Evolutionary conservation across 1,140 invertebrate genomes (phyloP).

Genomic region (Pseudomyrmex concolor): DNA sequence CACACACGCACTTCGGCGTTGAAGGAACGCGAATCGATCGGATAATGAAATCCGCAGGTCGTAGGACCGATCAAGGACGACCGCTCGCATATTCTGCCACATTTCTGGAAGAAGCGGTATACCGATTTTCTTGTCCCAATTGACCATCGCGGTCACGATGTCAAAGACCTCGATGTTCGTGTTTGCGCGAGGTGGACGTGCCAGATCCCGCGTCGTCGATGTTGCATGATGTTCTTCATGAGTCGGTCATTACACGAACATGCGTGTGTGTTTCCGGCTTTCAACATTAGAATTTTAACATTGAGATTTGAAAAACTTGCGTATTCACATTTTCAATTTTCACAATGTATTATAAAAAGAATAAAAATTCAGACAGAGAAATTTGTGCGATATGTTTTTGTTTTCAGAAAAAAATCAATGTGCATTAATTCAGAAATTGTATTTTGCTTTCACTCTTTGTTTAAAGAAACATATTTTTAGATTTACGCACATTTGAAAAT

Average conservation of each 20-base stretch:
- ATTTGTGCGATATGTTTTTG: too few relatives aligned
- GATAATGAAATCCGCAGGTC: conserved; percentile 56
- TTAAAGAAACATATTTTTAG: too few relatives aligned
- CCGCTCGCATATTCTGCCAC: conserved; percentile 11
- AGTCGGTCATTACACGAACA: background rate
- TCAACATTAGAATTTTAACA: too few relatives aligned
- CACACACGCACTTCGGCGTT: too few relatives aligned
- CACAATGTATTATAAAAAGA: too few relatives aligned
- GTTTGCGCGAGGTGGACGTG: conserved; percentile 38
- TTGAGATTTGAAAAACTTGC: too few relatives aligned
- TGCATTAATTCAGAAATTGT: too few relatives aligned
- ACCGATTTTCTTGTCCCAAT: conserved; percentile 24
- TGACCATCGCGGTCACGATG: conserved; percentile 33
- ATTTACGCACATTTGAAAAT: too few relatives aligned
- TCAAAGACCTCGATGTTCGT: conserved; percentile 48
- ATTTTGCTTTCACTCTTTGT: too few relatives aligned
- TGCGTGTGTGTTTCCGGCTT: background rate
- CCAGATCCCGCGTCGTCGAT: background rate
- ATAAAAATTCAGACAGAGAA: too few relatives aligned
- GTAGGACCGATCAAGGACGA: conserved; percentile 51
- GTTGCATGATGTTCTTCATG: background rate
- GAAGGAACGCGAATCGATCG: conserved; percentile 28
- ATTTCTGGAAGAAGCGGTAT: conserved; percentile 35
- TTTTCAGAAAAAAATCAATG: too few relatives aligned
- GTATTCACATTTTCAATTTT: too few relatives aligned